phyloP scores from a whole-genome alignment of 2,113 vertebrate genomes.

The Piprites chloris region DNA sequence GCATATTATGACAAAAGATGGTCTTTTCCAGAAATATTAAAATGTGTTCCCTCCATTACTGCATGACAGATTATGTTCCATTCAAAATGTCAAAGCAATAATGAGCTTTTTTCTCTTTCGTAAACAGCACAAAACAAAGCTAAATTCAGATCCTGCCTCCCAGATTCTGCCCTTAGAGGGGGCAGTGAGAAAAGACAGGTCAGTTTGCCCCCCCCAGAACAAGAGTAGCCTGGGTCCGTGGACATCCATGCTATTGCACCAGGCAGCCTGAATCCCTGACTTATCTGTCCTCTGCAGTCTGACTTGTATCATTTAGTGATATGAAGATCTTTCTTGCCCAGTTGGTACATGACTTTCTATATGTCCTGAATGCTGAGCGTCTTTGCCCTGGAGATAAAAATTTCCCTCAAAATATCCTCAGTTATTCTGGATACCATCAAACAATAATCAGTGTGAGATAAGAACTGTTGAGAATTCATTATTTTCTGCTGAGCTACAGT shows the following conservation, averaged over 20 bases:
- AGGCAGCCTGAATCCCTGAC: background rate
- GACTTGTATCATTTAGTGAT: background rate
- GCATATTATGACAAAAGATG: background rate
- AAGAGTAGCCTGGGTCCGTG: background rate
- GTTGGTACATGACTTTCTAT: background rate
- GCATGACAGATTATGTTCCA: background rate
- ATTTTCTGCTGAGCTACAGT: slow-evolving; percentile 51
- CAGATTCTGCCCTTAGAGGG: background rate
- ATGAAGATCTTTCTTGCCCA: background rate
- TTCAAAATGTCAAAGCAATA: background rate
- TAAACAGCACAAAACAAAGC: background rate
- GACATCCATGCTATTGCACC: background rate
- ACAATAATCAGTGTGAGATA: slow-evolving; percentile 43
- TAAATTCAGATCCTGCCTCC: background rate
- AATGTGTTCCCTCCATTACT: background rate
- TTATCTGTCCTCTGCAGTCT: slow-evolving; percentile 7
- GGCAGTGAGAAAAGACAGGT: background rate
- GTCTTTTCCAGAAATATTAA: slow-evolving; percentile 42
- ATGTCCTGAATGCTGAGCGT: background rate
- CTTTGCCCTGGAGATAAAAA: slow-evolving; percentile 27
- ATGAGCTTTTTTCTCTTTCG: background rate
- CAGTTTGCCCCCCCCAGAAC: background rate
- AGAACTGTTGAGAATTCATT: slow-evolving; percentile 44
- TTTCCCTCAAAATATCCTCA: slow-evolving; percentile 34
- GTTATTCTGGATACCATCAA: slow-evolving; percentile 50